Evolutionary conservation across 2,888 invertebrate genomes (phyloP), one percentile per base, ranked within the genome.

Genomic region (Lepidonotus clava): DNA sequence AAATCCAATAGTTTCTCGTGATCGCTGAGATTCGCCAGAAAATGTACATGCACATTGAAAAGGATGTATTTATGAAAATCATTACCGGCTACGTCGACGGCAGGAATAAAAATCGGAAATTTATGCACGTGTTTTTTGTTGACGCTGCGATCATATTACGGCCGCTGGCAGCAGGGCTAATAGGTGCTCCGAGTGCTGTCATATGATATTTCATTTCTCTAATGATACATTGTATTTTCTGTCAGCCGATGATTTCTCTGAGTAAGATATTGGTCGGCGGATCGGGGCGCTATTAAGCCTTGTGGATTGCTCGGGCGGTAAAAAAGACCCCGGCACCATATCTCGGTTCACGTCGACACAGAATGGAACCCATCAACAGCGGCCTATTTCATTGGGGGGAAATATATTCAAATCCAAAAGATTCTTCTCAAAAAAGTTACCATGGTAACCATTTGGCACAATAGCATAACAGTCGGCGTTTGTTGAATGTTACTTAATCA

Each of bases 141-240:
- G 71, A 71, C 34, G 46, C 32, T 41, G 46, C 80, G 21, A 41
- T 80, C 80, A 46, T 41, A 46, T 80, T 80, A 41, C 80, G 11
- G n/a, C 46, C 18, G 24, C 28, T 46, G 80, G 28, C 80, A 80
- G 51, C 80, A 46, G 41, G 80, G 46, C 80, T 46, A 80, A 80
- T 80, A 46, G 80, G 46, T 24, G 32, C 46, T 34, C 51, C 80
- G 32, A 46, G 51, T 46, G 80, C 80, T 80, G 80, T 80, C 80
- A 80, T 80, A 80, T 80, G 80, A 80, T 80, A 80, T 80, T 80
- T 80, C 80, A 80, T 80, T 80, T 51, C 80, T 41, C 80, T 80
- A 80, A 80, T 80, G 80, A 80, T 80, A 46, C 80, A 80, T 80
- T 80, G 80, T 80, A 80, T 80, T 80, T 80, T 80, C 46, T 51